Evolutionary conservation across 2,888 invertebrate species (phyloP), one percentile per base, ranked within the genome.

Genomic region (Diploptera punctata): DNA sequence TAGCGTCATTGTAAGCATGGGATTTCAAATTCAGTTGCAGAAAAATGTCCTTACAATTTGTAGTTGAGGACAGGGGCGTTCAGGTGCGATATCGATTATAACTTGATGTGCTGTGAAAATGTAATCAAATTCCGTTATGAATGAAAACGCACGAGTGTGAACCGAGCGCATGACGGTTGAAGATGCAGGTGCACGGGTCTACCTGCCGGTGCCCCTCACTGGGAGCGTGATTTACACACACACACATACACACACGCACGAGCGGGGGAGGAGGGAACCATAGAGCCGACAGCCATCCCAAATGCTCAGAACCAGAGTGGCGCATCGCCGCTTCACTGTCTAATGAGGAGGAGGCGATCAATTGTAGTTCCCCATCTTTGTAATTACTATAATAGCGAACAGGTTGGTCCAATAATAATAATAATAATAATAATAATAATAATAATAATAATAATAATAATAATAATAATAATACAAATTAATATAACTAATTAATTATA

Each of bases 141-240:
- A n/a, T n/a, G n/a, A n/a, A n/a, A n/a, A n/a, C n/a, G n/a, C n/a
- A n/a, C n/a, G n/a, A n/a, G 26, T 57, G 57, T 57, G 57, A 57
- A 57, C 57, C 24, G 29, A 1, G 57, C 57, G 13, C 5, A 16
- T 33, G 33, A 7, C 33, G 24, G 1, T 52, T 13, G 57, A 33
- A 16, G 24, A 26, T 16, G 65, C 65, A 65, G 65, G 65, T 65
- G 65, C 47, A 65, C 44, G n/a, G 26, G 7, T 65, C 65, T 65
- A 65, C 65, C 65, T 65, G 65, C 44, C 21, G 60, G 29, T n/a
- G 60, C 60, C 31, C 29, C 29, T 31, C 31, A 43, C 43, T 44
- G 43, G 47, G 43, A 43, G 43, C 65, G 65, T 47, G 65, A 47
- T 44, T 47, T 65, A 47, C 47, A 47, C 65, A 65, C 65, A 57